phyloP scores from a whole-genome alignment of 2,113 vertebrate species.

The Centropus unirufus region DNA sequence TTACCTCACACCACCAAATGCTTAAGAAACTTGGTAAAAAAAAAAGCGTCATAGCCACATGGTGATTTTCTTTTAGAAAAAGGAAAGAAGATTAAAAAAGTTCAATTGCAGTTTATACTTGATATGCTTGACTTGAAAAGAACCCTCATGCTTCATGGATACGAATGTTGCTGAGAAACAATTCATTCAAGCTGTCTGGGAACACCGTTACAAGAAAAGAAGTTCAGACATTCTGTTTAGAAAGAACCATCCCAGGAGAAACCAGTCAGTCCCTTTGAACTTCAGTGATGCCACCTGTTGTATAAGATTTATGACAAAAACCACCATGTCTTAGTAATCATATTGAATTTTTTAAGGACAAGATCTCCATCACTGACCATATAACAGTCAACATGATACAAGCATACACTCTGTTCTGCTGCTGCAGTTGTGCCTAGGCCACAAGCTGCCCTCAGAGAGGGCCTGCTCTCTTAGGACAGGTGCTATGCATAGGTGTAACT shows the following conservation, averaged over 20 bases:
- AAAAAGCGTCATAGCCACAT: not conserved
- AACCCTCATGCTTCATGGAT: not conserved
- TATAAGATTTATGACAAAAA: not conserved
- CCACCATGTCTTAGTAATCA: fast-evolving
- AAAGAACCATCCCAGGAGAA: not conserved
- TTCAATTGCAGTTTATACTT: not conserved
- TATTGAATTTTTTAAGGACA: not conserved
- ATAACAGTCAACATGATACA: not conserved
- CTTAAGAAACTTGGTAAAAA: not conserved
- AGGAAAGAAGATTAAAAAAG: not conserved
- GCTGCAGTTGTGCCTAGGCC: not conserved
- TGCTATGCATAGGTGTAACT: not conserved
- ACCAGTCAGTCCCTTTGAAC: not conserved
- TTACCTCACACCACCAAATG: not conserved
- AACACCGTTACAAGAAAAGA: not conserved
- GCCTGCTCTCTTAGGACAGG: not conserved
- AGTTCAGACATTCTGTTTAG: not conserved
- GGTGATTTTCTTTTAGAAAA: not conserved
- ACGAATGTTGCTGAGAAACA: not conserved
- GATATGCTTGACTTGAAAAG: not conserved
- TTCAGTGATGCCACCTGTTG: not conserved
- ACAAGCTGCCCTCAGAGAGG: not conserved
- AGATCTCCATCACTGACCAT: not conserved
- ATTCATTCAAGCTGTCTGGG: not conserved
- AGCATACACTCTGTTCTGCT: fast-evolving